Evolutionary conservation across 2,888 invertebrate genomes (phyloP).

Genomic region (Drosophila mayaguana): DNA sequence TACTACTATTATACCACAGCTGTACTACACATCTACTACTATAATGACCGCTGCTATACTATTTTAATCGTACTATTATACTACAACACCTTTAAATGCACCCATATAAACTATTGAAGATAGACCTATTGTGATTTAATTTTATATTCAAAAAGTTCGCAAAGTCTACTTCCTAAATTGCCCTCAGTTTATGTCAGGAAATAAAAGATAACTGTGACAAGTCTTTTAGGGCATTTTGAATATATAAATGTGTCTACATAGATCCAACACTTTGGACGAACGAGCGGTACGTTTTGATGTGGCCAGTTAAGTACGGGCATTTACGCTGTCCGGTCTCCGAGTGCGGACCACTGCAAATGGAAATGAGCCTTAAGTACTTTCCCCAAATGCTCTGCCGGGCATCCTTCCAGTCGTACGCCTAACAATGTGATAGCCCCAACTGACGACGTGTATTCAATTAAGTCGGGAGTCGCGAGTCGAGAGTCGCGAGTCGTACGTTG

Average conservation of each 20-base stretch:
- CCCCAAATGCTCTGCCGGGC: conserved; percentile 21
- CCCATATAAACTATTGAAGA: not conserved
- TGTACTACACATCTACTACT: too few relatives aligned
- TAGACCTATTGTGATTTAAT: not conserved
- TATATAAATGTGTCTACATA: conserved; percentile 10
- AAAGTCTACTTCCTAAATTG: conserved; percentile 4
- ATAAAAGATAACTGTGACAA: conserved; percentile 19
- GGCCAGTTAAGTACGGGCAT: conserved; percentile 18
- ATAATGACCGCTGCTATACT: too few relatives aligned
- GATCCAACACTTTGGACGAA: not conserved
- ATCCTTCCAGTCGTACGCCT: conserved; percentile 23
- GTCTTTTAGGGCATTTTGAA: conserved; percentile 11
- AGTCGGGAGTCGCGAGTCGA: conserved; percentile 42
- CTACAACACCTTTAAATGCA: too few relatives aligned
- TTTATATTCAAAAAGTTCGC: conserved; percentile 1
- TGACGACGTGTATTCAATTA: conserved; percentile 67
- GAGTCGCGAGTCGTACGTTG: conserved; percentile 40
- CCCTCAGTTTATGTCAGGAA: not conserved
- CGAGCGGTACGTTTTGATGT: conserved; percentile 26
- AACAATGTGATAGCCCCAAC: conserved; percentile 40
- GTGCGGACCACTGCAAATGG: conserved; percentile 17
- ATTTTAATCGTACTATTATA: too few relatives aligned
- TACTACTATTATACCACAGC: too few relatives aligned
- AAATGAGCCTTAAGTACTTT: conserved; percentile 26
- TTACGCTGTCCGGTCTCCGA: conserved; percentile 43